Conservation (phyloP, 1,140 invertebrate genomes). For the Melipona quadrifasciata region DNA sequence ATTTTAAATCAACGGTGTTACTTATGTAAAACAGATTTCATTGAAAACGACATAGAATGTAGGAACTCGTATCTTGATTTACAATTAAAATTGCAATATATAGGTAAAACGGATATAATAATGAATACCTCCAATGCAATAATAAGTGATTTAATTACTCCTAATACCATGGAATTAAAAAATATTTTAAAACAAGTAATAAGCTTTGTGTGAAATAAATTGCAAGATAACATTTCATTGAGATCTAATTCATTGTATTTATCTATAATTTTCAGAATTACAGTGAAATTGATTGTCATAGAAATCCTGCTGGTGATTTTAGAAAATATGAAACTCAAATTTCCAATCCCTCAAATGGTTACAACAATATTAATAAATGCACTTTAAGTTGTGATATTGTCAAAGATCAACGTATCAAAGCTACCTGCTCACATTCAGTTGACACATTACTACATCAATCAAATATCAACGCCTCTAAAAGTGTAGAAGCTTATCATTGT, state of each 20-base stretch:
- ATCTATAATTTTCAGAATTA: slow-evolving; percentile 53
- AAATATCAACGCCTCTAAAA: slow-evolving; percentile 52
- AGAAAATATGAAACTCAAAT: slow-evolving; percentile 48
- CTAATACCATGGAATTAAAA: slow-evolving; percentile 38
- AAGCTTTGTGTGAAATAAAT: not conserved
- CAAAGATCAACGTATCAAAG: slow-evolving; percentile 37
- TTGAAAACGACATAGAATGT: slow-evolving; percentile 45
- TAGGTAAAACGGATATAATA: slow-evolving; percentile 59
- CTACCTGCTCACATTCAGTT: slow-evolving; percentile 35
- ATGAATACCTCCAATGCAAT: slow-evolving; percentile 43
- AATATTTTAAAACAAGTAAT: slow-evolving; percentile 39
- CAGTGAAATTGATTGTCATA: slow-evolving; percentile 65
- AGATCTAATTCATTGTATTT: slow-evolving; percentile 15
- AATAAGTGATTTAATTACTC: not conserved
- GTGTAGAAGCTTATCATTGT: slow-evolving; percentile 71
- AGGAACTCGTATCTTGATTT: slow-evolving; percentile 65
- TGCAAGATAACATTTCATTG: not conserved
- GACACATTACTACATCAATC: slow-evolving; percentile 38
- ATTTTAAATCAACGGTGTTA: slow-evolving; percentile 72
- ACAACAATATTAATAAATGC: slow-evolving; percentile 48
- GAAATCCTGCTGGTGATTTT: slow-evolving; percentile 71
- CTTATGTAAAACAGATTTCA: slow-evolving; percentile 59
- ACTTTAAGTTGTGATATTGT: slow-evolving; percentile 28
- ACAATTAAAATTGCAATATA: slow-evolving; percentile 68
- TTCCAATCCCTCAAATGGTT: slow-evolving; percentile 12